Base-by-base conservation (phyloP, 2,113 vertebrate species). In the Orthonyx spaldingii region DNA sequence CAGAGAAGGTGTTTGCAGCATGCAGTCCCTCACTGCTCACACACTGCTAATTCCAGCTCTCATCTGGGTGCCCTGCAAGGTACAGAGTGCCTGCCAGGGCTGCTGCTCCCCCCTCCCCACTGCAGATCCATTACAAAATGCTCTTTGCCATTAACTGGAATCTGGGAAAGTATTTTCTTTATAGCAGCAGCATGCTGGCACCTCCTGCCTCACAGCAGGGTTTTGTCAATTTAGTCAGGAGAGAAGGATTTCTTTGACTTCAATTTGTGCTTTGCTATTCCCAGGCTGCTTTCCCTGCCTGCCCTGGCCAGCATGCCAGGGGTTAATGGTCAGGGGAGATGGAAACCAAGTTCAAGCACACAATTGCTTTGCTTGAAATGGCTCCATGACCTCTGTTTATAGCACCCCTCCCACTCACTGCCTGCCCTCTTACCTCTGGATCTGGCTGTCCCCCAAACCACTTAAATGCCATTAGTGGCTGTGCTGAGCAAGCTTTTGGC, bases 401-500 rank as follows among this genome's bases (percentile, higher is more conserved):
- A 59, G 82, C 41, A 66, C 44, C 68, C 74, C 68, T 93, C 82
- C 93, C 76, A 89, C 13, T 70, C 53, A 5, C 59, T 66, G 81
- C 86, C 94, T 96, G 95, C 85, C 80, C 80, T 95, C 92, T 94
- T 82, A 74, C 89, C 86, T 92, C 86, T 83, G 60, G 28, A 50
- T 69, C 68, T 94, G 94, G 89, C 90, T 41, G 41, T 63, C 61
- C 74, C 84, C 84, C 92, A 95, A 81, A 63, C 84, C 84, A 83
- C 91, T 95, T 76, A 84, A 47, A 84, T 6, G 11, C 90, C 94
- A 93, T 95, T 94, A 90, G 89, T 78, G 80, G 76, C 93, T 75
- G 75, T 75, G 69, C 94, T 94, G 92, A 95, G 92, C 87, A 76
- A 93, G 92, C 86, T 94, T 63, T 90, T 90, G 42, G 88, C 88